Evolutionary conservation across 2,797 vertebrate genomes (phyloP).

Genomic region (Gorsachius magnificus): DNA sequence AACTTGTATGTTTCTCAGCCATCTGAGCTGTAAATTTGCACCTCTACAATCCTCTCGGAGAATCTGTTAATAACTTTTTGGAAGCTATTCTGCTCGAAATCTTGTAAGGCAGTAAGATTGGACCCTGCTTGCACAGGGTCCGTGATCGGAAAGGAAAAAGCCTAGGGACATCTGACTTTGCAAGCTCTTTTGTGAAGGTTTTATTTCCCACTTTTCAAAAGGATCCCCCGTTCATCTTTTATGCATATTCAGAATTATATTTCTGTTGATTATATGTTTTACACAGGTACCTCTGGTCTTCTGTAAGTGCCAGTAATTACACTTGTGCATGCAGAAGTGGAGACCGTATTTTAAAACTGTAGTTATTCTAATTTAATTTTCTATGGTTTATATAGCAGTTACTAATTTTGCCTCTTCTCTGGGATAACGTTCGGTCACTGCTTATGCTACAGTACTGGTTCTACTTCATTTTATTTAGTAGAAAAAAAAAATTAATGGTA

Average conservation of each 20-base stretch:
- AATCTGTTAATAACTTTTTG: slow-evolving; percentile 67
- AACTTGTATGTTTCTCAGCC: slow-evolving; percentile 65
- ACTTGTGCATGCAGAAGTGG: not conserved
- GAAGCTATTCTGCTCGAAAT: slow-evolving; percentile 23
- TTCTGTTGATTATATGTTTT: not conserved
- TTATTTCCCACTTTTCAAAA: not conserved
- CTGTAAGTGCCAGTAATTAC: not conserved
- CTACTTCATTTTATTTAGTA: not conserved
- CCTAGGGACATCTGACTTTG: not conserved
- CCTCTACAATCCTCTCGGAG: slow-evolving; percentile 46
- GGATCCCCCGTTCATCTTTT: not conserved
- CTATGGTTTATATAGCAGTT: not conserved
- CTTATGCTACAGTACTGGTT: not conserved
- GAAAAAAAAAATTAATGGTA: not conserved
- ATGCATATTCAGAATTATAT: not conserved
- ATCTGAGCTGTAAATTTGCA: slow-evolving; percentile 68
- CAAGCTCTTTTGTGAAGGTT: not conserved
- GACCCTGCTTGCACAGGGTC: slow-evolving; percentile 1
- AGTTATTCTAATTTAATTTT: not conserved
- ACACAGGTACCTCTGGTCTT: not conserved
- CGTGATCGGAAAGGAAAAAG: not conserved
- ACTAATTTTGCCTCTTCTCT: not conserved
- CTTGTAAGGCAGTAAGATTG: not conserved
- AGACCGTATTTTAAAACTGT: not conserved
- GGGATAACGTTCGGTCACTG: not conserved